Evolutionary conservation across 2,797 vertebrate genomes (phyloP).

Genomic region (Rachycentron canadum): DNA sequence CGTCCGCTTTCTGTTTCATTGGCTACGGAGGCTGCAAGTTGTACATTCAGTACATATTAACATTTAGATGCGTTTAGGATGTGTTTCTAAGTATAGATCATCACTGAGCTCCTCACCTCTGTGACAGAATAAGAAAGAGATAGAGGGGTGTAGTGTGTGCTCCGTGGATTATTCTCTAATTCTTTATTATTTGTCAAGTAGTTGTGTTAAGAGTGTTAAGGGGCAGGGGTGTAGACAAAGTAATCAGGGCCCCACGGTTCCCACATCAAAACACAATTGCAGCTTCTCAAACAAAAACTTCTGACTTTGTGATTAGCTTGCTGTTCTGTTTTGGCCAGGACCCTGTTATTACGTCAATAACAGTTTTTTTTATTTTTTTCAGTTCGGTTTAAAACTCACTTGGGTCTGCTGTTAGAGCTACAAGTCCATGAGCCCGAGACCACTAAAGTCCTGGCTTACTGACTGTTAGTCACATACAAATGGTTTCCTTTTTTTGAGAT

Average conservation of each 20-base stretch:
- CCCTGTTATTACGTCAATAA: not conserved
- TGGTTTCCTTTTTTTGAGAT: not conserved
- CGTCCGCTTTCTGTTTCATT: slow-evolving; percentile 71
- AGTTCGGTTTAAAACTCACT: not conserved
- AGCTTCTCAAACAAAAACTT: not conserved
- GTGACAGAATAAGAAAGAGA: not conserved
- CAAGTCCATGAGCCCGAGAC: not conserved
- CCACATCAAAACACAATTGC: not conserved
- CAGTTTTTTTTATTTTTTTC: not conserved
- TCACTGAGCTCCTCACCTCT: not conserved
- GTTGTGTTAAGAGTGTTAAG: not conserved
- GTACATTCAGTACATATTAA: slow-evolving; percentile 40
- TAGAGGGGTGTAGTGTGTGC: not conserved
- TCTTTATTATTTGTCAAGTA: not conserved
- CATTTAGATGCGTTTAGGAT: not conserved
- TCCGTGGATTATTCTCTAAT: too few species aligned
- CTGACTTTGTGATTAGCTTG: not conserved
- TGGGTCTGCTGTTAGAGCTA: not conserved
- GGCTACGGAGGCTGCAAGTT: slow-evolving; percentile 42
- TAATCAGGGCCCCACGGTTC: not conserved
- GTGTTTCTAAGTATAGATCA: not conserved
- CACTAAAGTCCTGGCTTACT: not conserved
- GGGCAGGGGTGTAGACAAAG: not conserved
- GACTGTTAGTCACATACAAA: not conserved
- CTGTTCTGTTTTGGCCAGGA: not conserved